A percentile compares a stretch with the other conserved stretches of the same genome.
These are phyloP conservation scores for Chrysopilus asiliformis DNA, from an alignment of 2,888 invertebrate genomes.

Conservation along the genomic window DNA sequence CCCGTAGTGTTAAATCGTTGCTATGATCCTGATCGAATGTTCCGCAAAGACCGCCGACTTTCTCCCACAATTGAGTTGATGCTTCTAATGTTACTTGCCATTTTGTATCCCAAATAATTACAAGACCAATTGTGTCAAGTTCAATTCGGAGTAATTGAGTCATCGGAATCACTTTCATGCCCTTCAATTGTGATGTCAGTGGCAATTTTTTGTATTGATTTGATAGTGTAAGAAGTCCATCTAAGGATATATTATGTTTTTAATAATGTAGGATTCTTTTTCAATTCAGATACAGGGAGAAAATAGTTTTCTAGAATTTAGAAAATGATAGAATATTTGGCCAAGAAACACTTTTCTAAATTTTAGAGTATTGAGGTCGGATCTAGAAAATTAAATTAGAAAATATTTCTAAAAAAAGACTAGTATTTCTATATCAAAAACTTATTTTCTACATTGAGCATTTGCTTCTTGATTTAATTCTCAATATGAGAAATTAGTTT, in stretches of 20 bases:
- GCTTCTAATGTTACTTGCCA: constrained; percentile 54
- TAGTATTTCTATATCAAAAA: no score
- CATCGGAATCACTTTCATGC: constrained; percentile 57
- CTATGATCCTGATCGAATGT: constrained; percentile 51
- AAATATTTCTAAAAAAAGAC: no score
- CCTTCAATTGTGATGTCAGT: constrained; percentile 59
- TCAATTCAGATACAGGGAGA: neutral
- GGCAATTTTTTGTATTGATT: constrained; percentile 44
- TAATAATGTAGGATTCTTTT: neutral
- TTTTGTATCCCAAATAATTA: constrained; percentile 64
- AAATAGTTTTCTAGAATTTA: neutral
- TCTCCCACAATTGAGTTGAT: constrained; percentile 57
- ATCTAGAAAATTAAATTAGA: no score
- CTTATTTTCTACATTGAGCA: no score
- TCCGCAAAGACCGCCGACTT: constrained; percentile 73
- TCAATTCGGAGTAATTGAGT: constrained; percentile 55
- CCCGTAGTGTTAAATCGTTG: constrained; percentile 55
- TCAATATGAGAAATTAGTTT: no score
- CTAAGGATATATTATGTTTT: constrained; percentile 24
- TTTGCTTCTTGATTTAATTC: no score
- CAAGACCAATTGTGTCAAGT: constrained; percentile 52
- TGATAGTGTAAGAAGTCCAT: constrained; percentile 42
- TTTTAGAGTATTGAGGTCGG: no score
- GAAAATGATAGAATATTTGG: no score
- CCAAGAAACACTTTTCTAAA: no score